phyloP scores from a whole-genome alignment of 2,113 vertebrate species.

The Bungarus multicinctus region DNA sequence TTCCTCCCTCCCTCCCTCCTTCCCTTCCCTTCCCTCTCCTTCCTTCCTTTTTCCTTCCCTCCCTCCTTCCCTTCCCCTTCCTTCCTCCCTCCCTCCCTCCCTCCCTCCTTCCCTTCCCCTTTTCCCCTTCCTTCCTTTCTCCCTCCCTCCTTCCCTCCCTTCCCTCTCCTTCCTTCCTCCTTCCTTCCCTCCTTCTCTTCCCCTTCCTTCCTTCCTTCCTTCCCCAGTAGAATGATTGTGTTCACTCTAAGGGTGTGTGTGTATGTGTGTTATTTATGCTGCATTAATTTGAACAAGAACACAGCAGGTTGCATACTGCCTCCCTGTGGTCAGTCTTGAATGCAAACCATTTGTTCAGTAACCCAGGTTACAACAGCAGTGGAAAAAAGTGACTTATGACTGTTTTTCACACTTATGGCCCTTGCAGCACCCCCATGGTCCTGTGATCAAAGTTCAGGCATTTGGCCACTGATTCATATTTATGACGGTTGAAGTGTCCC shows the following conservation, averaged over 20 bases:
- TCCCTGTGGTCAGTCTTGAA: neutral
- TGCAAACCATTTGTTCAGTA: neutral
- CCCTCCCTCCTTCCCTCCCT: no score
- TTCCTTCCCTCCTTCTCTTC: no score
- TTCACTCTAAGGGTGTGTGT: neutral
- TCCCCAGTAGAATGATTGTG: neutral
- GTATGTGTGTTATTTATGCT: neutral
- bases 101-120: accelerated
- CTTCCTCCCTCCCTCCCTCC: no score
- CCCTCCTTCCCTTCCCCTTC: no score
- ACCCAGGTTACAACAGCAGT: neutral
- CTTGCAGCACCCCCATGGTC: neutral
- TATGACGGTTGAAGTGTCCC: neutral
- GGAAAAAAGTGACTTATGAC: neutral
- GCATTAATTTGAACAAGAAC: neutral
- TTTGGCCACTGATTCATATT: neutral
- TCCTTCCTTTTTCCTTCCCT: no score
- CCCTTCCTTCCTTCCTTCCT: no score
- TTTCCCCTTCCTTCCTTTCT: no score
- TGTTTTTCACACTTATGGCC: neutral
- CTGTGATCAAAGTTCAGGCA: neutral
- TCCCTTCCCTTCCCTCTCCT: no score
- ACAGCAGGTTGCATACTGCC: neutral
- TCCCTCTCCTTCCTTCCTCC: neutral
- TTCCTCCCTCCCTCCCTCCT: no score